Base-by-base conservation (phyloP, 2,888 invertebrate genomes). In the Drosophila infuscata region DNA sequence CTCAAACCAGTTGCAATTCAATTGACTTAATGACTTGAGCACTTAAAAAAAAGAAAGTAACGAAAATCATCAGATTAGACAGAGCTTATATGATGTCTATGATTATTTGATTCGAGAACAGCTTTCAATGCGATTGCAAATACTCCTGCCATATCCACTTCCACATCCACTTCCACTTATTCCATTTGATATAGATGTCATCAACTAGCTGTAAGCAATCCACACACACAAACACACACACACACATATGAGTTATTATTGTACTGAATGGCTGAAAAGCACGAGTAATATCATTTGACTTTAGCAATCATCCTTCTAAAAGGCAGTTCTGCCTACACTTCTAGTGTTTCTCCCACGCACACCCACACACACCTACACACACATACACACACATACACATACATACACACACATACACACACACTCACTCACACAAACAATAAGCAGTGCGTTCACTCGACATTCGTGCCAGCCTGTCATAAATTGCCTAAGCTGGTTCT, bases 401-500 rank as follows among this genome's bases (percentile, higher is more conserved):
- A 54, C 68, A 51, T 41, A 6, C 17, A 1, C 29, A 12, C 41
- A 15, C 33, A 51, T 41, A 6, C 17, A 1, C 33, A 12, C 41
- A 15, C 33, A 9, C 17, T 8, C 12, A 4, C 56, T 20, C 30
- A 20, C 29, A 35, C 43, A 25, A 11, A n/a, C 17, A 15, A 49
- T 25, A 17, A 25, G 6, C 30, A 63, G 68, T 67, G 58, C 70
- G 70, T 56, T 70, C 38, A 58, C 33, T 65, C 49, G 61, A 57
- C 78, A 62, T 62, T 78, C 62, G 43, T 62, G 75, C 46, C 60
- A 59, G 76, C 56, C 71, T 81, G 64, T 69, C 79, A 72, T 79
- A 78, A 79, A 81, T 79, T 81, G 78, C 78, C 78, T 79, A 81
- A 79, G 77, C 80, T 80, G 59, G 38, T 75, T 79, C 49, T 38